These are phyloP conservation scores for Glyphotaelius pellucidus DNA, from an alignment of 2,888 invertebrate genomes.

Conservation along the genomic window DNA sequence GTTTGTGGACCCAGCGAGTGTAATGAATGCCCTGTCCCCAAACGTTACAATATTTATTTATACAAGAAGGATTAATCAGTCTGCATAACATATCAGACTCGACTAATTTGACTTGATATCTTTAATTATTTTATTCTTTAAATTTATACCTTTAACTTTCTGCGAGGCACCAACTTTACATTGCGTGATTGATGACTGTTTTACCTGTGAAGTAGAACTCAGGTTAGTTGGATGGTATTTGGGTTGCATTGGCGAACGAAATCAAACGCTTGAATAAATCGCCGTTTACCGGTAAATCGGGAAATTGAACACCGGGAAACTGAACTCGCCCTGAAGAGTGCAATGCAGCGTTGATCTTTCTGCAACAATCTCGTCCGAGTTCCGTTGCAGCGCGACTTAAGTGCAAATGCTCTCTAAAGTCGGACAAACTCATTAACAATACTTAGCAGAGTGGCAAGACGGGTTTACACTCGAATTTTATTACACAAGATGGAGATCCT, in stretches of 20 bases:
- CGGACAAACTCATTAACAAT: conserved; percentile 30
- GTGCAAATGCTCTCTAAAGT: conserved; percentile 5
- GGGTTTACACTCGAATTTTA: conserved; percentile 25
- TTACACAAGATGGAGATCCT: conserved; percentile 13
- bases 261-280: not conserved
- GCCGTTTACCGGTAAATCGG: not conserved
- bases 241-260: not conserved
- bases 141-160: no score
- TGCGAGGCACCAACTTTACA: no score
- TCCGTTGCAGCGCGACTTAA: conserved; percentile 5
- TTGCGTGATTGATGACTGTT: not conserved
- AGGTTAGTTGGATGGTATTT: not conserved
- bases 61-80: no score
- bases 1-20: no score
- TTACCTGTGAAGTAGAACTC: no score
- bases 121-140: no score
- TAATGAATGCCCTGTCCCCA: no score
- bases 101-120: no score
- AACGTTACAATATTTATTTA: no score
- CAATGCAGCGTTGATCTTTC: not conserved
- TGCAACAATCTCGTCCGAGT: not conserved
- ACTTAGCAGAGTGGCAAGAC: conserved; percentile 22
- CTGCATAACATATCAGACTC: no score
- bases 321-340: not conserved
- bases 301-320: not conserved